Conservation (phyloP, 1,140 invertebrate genomes). For the Bombus superbus region DNA sequence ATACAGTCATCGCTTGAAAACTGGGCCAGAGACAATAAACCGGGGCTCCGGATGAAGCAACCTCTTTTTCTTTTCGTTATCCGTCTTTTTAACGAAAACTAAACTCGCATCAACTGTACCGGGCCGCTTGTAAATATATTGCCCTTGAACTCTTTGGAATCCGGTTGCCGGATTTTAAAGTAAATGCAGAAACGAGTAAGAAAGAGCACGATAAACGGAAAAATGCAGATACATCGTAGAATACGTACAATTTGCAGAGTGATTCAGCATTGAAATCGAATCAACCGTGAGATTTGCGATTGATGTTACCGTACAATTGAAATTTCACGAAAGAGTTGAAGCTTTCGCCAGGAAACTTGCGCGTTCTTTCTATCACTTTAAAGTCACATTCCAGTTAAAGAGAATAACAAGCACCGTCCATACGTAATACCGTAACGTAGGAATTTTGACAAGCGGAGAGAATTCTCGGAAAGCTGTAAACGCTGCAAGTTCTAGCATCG, state of each 20-base stretch:
- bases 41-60: not conserved
- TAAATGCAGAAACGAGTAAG: not conserved
- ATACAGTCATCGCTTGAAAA: slow-evolving; percentile 55
- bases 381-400: not conserved
- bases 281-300: not conserved
- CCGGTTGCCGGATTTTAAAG: no score
- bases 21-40: slow-evolving; percentile 48
- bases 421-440: not conserved
- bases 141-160: slow-evolving; percentile 12
- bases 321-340: not conserved
- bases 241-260: no score
- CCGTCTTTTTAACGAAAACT: slow-evolving; percentile 19
- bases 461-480: not conserved
- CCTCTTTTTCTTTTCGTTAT: slow-evolving; percentile 56
- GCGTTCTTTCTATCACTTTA: not conserved
- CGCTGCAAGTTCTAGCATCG: not conserved
- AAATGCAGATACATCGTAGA: no score
- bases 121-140: not conserved
- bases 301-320: not conserved
- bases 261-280: not conserved
- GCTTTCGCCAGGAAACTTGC: not conserved
- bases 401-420: not conserved
- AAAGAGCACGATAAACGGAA: not conserved
- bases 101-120: not conserved
- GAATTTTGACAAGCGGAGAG: no score